A percentile compares a stretch with the other conserved stretches of the same genome.
Conservation (phyloP, 2,113 vertebrate genomes). For the Oryzias celebensis region DNA sequence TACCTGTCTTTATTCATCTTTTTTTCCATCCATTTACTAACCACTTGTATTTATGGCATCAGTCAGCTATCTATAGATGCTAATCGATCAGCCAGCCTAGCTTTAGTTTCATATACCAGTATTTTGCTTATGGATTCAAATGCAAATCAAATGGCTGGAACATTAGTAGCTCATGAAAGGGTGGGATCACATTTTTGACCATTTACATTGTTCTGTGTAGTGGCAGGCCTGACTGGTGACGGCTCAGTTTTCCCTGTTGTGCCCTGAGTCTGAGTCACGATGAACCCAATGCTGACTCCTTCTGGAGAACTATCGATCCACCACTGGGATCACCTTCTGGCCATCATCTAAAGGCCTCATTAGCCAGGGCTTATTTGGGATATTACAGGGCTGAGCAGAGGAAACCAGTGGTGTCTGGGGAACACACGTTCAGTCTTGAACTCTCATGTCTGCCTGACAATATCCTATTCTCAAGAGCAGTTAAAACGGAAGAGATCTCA, state of each 20-base stretch:
- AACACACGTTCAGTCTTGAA: conserved; percentile 38
- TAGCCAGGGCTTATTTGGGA: conserved; percentile 68
- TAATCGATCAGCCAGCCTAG: conserved; percentile 31
- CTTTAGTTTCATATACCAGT: conserved; percentile 25
- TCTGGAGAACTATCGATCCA: conserved; percentile 69
- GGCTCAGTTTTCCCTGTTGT: conserved; percentile 50
- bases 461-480: conserved; percentile 16
- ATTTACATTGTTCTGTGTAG: conserved; percentile 15
- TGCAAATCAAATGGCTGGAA: conserved; percentile 17
- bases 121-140: conserved; percentile 6
- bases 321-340: conserved; percentile 69
- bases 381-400: conserved; percentile 44
- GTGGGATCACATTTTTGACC: conserved; percentile 11
- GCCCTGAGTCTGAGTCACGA: conserved; percentile 55
- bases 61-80: conserved; percentile 37
- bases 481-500: conserved; percentile 14
- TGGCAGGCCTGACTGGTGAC: conserved; percentile 12
- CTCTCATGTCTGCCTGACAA: conserved; percentile 32
- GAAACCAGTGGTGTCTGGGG: conserved; percentile 29
- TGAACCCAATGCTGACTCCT: conserved; percentile 63
- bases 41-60: conserved; percentile 9
- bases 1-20: conserved; percentile 10
- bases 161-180: conserved; percentile 10
- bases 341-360: conserved; percentile 68
- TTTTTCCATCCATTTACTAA: conserved; percentile 6